Conservation (phyloP, 2,888 invertebrate genomes). For the Limenitis arthemis region DNA sequence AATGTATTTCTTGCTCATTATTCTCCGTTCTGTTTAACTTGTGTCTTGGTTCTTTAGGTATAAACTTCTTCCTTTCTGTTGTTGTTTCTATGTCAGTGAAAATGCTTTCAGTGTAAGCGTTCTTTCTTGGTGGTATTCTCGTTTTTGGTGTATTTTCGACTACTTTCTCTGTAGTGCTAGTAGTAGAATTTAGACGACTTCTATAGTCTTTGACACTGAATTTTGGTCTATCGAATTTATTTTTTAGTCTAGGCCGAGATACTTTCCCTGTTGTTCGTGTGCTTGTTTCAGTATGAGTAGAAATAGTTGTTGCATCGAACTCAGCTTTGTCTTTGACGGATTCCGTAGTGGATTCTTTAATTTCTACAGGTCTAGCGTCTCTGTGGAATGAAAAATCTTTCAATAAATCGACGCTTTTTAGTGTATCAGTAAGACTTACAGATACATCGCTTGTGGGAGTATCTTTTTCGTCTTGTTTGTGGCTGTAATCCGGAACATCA, state of each 20-base stretch:
- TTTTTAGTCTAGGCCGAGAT: constrained; percentile 54
- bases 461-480: constrained; percentile 68
- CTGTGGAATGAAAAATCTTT: constrained; percentile 61
- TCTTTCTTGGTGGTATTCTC: constrained; percentile 64
- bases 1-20: constrained; percentile 50
- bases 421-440: constrained; percentile 46
- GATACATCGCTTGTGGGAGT: constrained; percentile 67
- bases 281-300: constrained; percentile 42
- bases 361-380: constrained; percentile 58
- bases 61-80: constrained; percentile 67
- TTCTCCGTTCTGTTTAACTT: constrained; percentile 43
- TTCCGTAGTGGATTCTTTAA: constrained; percentile 51
- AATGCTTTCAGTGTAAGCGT: constrained; percentile 48
- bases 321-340: constrained; percentile 32
- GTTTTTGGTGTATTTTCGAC: constrained; percentile 47
- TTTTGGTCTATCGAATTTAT: constrained; percentile 76
- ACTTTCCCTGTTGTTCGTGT: constrained; percentile 39
- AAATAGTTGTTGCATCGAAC: constrained; percentile 41
- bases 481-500: constrained; percentile 57
- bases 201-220: constrained; percentile 86
- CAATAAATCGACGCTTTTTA: constrained; percentile 40
- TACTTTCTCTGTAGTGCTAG: constrained; percentile 56
- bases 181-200: constrained; percentile 73
- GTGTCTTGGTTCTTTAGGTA: constrained; percentile 63
- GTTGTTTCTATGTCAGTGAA: constrained; percentile 50